Conservation (phyloP, 2,797 vertebrate genomes). For the Rhinogobio ventralis region DNA sequence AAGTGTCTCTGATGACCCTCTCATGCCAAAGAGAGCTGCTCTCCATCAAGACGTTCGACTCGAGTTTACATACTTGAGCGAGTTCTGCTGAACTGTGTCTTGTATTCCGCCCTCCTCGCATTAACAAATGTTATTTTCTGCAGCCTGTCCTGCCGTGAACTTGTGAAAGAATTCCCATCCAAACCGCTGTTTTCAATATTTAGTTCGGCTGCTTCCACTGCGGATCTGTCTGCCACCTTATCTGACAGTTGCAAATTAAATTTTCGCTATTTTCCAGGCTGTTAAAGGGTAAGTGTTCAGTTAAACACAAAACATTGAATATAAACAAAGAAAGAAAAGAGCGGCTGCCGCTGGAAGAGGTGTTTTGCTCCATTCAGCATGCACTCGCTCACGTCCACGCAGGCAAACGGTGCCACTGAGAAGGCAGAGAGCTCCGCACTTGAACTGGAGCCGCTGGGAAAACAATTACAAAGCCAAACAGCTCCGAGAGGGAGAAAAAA, state of each 20-base stretch:
- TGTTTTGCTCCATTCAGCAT: neutral
- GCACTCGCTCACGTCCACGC: neutral
- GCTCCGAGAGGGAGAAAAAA: neutral
- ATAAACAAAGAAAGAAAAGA: constrained; percentile 34
- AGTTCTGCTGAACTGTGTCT: constrained; percentile 40
- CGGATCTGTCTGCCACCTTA: constrained; percentile 42
- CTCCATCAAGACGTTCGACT: constrained; percentile 21
- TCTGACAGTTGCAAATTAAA: constrained; percentile 39
- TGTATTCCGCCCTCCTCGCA: constrained; percentile 34
- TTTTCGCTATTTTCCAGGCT: constrained; percentile 35
- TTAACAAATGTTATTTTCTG: constrained; percentile 49
- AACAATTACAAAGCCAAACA: constrained; percentile 39
- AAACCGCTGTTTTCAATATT: constrained; percentile 49
- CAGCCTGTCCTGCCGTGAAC: constrained; percentile 51
- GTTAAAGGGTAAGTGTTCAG: constrained; percentile 38
- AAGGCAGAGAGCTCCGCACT: constrained; percentile 17
- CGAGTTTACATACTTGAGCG: constrained; percentile 49
- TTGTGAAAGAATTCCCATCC: constrained; percentile 21
- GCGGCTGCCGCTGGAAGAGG: constrained; percentile 6
- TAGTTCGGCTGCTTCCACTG: constrained; percentile 25
- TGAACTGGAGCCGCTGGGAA: constrained; percentile 35
- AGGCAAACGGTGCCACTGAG: constrained; percentile 42
- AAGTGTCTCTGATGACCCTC: neutral
- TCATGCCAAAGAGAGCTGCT: constrained; percentile 36
- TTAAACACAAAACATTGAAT: constrained; percentile 47